A percentile compares a stretch with the other conserved stretches of the same genome.
Evolutionary conservation across 2,888 invertebrate species (phyloP).

Genomic region (Leucania comma): DNA sequence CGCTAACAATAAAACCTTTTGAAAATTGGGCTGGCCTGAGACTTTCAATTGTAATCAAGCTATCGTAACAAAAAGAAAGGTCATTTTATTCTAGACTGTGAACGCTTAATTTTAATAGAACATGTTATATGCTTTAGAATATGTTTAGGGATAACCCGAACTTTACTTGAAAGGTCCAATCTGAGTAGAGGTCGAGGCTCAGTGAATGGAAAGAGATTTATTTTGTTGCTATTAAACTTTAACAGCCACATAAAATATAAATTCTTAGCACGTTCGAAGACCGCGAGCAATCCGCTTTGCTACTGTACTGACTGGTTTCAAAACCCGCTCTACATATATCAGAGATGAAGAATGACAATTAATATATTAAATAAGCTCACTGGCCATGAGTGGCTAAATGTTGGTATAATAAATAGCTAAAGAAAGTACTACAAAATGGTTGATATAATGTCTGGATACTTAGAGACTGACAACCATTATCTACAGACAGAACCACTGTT

Average conservation of each 20-base stretch:
- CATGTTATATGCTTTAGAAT: constrained; percentile 38
- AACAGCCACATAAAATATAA: constrained; percentile 21
- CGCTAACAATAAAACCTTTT: constrained; percentile 43
- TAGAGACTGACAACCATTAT: neutral
- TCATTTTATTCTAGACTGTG: constrained; percentile 40
- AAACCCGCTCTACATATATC: neutral
- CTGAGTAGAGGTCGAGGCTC: constrained; percentile 4
- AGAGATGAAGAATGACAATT: neutral
- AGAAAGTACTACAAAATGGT: neutral
- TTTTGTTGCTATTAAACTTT: constrained; percentile 36
- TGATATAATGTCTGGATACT: neutral
- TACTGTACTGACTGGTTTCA: constrained; percentile 6
- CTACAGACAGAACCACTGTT: neutral
- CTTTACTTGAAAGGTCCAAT: constrained; percentile 26
- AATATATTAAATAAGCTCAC: neutral
- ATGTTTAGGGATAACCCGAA: constrained; percentile 30
- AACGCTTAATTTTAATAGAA: constrained; percentile 41
- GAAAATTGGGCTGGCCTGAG: constrained; percentile 44
- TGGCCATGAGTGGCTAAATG: neutral
- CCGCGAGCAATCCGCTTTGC: neutral
- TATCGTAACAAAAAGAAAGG: constrained; percentile 46
- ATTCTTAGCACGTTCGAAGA: constrained; percentile 6
- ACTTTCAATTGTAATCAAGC: constrained; percentile 56
- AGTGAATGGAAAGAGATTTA: constrained; percentile 19
- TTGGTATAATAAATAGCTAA: neutral